Percentiles rank a stretch among this genome's conserved stretches.
Evolutionary conservation across 35 echinoderm and acorn worm species (phyloP).

Genomic region (Heliocidaris erythrogramma): DNA sequence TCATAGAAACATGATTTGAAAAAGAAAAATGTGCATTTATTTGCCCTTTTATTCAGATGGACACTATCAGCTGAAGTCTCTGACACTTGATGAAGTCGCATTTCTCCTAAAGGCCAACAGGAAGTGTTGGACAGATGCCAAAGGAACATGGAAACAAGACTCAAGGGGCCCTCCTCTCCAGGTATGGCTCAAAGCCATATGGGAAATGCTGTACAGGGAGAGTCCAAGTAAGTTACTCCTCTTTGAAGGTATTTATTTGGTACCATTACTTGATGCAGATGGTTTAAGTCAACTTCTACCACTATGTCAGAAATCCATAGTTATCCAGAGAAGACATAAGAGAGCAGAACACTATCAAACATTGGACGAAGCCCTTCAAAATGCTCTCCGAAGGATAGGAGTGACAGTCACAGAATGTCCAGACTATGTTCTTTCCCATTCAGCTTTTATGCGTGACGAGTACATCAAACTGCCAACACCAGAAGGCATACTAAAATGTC

Average conservation of each 20-base stretch:
- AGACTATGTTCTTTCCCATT: neutral
- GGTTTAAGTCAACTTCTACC: neutral
- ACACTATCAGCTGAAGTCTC: neutral
- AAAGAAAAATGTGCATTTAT: too few species aligned
- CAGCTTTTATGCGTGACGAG: neutral
- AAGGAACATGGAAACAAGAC: neutral
- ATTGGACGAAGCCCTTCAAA: neutral
- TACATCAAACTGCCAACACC: neutral
- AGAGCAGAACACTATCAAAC: neutral
- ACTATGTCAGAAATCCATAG: neutral
- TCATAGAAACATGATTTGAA: too few species aligned
- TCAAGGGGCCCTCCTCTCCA: neutral
- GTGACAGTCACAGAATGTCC: neutral
- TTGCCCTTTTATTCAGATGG: neutral
- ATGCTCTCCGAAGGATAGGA: neutral
- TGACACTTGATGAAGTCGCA: neutral
- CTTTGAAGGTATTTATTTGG: constrained; percentile 30
- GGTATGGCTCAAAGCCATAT: constrained; percentile 22
- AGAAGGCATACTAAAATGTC: neutral
- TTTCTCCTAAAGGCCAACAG: neutral
- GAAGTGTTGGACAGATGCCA: neutral
- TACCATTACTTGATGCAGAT: constrained; percentile 3
- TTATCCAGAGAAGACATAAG: neutral
- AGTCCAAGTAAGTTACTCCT: neutral
- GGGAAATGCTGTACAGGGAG: constrained; percentile 38